phyloP scores from a whole-genome alignment of 2,797 vertebrate species.

The Zonotrichia albicollis region DNA sequence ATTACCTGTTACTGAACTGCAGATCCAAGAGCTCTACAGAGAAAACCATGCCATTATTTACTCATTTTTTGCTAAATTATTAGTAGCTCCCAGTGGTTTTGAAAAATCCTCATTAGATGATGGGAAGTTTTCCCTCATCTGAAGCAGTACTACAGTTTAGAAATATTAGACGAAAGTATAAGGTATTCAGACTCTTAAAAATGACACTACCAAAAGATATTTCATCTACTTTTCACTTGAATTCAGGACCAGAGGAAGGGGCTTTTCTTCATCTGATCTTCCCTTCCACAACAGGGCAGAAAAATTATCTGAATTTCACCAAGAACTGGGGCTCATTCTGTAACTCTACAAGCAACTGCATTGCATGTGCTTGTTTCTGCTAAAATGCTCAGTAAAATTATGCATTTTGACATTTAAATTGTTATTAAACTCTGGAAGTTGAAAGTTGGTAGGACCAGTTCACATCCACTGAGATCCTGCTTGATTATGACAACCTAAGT shows the following conservation, averaged over 20 bases:
- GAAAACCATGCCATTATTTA: not conserved
- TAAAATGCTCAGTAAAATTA: not conserved
- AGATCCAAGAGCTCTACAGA: not conserved
- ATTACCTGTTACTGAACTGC: not conserved
- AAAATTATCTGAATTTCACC: not conserved
- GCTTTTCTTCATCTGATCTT: not conserved
- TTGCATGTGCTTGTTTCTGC: not conserved
- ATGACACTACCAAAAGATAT: not conserved
- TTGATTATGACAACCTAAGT: not conserved
- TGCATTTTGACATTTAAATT: not conserved
- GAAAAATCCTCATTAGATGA: not conserved
- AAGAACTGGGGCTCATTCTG: not conserved
- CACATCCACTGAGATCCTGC: not conserved
- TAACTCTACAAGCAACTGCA: not conserved
- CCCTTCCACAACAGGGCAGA: rapidly evolving
- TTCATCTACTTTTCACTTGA: not conserved
- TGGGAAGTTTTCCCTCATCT: not conserved
- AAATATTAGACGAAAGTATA: not conserved
- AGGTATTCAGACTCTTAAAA: not conserved
- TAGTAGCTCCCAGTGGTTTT: not conserved
- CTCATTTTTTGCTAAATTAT: not conserved
- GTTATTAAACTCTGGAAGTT: not conserved
- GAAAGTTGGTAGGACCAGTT: not conserved
- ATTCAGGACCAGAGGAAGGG: not conserved
- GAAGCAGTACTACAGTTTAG: not conserved